Base-by-base conservation (phyloP, 2,113 vertebrate species). In the Elaphurus davidianus region DNA sequence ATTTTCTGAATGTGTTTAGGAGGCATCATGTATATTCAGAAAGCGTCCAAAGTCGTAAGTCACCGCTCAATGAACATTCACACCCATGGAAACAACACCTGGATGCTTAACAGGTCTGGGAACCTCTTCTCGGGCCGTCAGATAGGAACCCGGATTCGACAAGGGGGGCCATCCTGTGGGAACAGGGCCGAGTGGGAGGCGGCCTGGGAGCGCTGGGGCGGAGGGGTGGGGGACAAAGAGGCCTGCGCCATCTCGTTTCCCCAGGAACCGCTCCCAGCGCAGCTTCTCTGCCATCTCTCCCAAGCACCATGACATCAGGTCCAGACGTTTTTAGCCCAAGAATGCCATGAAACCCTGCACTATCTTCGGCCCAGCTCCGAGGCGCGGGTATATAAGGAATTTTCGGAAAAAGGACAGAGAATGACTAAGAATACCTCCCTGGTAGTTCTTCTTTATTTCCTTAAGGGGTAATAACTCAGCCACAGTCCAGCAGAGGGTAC, bases 391-490 rank as follows among this genome's bases (percentile, higher is more conserved):
- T 99, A 99, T 99, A 99, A 99, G 99, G 99, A 99, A 99, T 99
- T 98, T 98, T 76, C 98, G 98, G 99, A 97, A 98, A 98, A 99
- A 97, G 97, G 98, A 91, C 97, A 97, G 95, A 98, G 99, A 98
- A 98, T 99, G 98, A 99, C 99, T 99, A 99, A 99, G 99, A 99
- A 99, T 99, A 99, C 99, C 98, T 98, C 99, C 57, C 96, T 85
- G 96, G 98, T 98, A 98, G 98, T 96, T 98, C 98, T 98, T 98
- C 98, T 98, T 98, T 97, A 98, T 98, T 99, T 99, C 99, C 99
- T 99, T 99, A 99, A 99, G 99, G 99, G 99, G 99, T 98, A 99
- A 99, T 99, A 99, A 99, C 98, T 99, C 98, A 98, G 98, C 97
- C 91, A 92, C 98, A 97, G 97, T 98, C 98, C 98, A 92, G 99